Conservation (phyloP, 2,888 invertebrate species). For the Mongoloraphidia duomilia region DNA sequence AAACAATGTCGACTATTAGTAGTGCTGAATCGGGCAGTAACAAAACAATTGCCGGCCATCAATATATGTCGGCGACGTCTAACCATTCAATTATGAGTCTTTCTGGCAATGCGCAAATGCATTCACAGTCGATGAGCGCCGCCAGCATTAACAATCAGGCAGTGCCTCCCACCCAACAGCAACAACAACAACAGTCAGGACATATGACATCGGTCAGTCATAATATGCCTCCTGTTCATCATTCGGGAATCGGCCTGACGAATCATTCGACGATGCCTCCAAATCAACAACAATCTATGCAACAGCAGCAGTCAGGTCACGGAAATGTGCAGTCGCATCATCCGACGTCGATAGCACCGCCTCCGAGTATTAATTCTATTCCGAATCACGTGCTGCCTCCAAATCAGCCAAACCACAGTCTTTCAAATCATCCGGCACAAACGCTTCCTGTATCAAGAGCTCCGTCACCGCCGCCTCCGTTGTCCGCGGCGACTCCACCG, state of each 20-base stretch:
- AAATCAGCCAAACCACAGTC: slow-evolving; percentile 3
- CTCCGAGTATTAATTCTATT: background rate
- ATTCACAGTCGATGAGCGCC: no score
- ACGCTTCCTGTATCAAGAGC: slow-evolving; percentile 5
- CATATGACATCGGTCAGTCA: slow-evolving; percentile 6
- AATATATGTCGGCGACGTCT: no score
- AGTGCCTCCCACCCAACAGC: slow-evolving; percentile 2
- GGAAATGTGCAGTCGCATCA: slow-evolving; percentile 1
- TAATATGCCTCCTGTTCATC: background rate
- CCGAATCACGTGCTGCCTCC: background rate
- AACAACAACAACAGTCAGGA: slow-evolving; percentile 7
- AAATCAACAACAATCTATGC: slow-evolving; percentile 10
- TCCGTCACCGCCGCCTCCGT: slow-evolving; percentile 9
- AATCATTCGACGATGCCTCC: background rate
- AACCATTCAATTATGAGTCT: no score
- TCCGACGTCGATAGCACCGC: slow-evolving; percentile 3
- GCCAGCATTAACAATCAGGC: no score
- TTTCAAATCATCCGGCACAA: slow-evolving; percentile 5
- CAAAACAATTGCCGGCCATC: no score
- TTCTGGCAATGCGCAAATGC: no score
- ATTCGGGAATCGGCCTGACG: no score
- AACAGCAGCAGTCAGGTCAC: slow-evolving; percentile 5
- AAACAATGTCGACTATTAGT: no score
- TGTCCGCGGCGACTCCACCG: slow-evolving; percentile 7
- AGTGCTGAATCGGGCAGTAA: no score